Conservation (phyloP, 64 coral and sea anemone species). For the Stichodactyla helianthus region DNA sequence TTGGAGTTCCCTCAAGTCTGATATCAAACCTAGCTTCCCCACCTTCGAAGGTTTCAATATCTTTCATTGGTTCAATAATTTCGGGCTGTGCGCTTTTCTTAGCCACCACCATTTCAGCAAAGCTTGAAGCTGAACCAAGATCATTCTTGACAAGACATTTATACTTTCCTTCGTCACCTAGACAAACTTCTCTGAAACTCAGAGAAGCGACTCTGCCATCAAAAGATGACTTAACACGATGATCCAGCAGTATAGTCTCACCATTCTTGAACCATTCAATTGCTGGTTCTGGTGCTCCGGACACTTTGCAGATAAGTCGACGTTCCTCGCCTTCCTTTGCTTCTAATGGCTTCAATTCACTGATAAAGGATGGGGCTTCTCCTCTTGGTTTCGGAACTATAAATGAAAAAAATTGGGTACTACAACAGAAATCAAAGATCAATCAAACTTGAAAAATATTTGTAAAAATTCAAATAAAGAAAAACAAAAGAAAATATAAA, state of each 20-base stretch:
- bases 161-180: slow-evolving; percentile 76
- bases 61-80: slow-evolving; percentile 64
- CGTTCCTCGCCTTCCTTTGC: slow-evolving; percentile 47
- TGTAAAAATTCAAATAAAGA: not conserved
- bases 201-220: slow-evolving; percentile 56
- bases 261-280: slow-evolving; percentile 86
- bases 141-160: slow-evolving; percentile 74
- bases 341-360: slow-evolving; percentile 40
- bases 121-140: slow-evolving; percentile 48
- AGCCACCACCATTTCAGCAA: slow-evolving; percentile 50
- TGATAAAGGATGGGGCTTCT: slow-evolving; percentile 38
- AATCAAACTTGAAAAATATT: not conserved
- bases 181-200: slow-evolving; percentile 45
- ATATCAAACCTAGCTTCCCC: slow-evolving; percentile 68
- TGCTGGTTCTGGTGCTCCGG: slow-evolving; percentile 52
- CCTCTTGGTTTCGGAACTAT: slow-evolving; percentile 57
- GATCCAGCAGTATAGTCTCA: slow-evolving; percentile 28
- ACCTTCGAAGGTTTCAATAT: slow-evolving; percentile 58
- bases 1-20: slow-evolving; percentile 60
- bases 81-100: slow-evolving; percentile 54
- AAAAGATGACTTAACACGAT: slow-evolving; percentile 57
- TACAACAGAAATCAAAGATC: too few species aligned
- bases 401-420: not conserved
- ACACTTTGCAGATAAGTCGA: slow-evolving; percentile 54
- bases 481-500: not conserved